A percentile compares a stretch with the other conserved stretches of the same genome.
Evolutionary conservation across 2,888 invertebrate species (phyloP).

Genomic region (Cryptophagus acutangulus): DNA sequence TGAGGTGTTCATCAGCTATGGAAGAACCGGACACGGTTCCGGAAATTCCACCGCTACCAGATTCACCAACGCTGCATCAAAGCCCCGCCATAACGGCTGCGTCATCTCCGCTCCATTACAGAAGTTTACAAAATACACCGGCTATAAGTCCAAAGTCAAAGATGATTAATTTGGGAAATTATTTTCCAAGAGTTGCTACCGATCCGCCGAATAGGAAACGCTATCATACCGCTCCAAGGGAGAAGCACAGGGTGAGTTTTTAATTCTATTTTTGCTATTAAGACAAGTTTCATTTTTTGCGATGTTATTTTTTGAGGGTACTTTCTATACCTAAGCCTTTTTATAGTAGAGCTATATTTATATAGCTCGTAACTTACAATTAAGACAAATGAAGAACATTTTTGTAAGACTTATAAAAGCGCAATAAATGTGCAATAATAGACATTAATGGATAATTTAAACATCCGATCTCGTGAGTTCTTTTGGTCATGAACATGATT

Average conservation of each 20-base stretch:
- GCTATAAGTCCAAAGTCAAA: slow-evolving; percentile 44
- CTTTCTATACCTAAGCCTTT: no score
- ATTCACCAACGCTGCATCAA: slow-evolving; percentile 39
- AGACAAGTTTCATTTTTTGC: slow-evolving; percentile 10
- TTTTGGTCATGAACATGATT: no score
- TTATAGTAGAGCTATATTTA: no score
- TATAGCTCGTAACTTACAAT: no score
- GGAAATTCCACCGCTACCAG: slow-evolving; percentile 44
- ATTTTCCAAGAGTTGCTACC: slow-evolving; percentile 43
- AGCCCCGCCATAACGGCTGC: slow-evolving; percentile 29
- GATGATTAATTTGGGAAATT: slow-evolving; percentile 45
- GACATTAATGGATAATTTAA: no score
- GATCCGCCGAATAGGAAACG: slow-evolving; percentile 52
- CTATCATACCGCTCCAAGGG: slow-evolving; percentile 57
- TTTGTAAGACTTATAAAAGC: no score
- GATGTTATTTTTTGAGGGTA: slow-evolving; percentile 15
- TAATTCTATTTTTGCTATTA: no score
- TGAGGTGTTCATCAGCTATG: slow-evolving; percentile 32
- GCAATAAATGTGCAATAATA: no score
- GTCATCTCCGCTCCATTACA: slow-evolving; percentile 41
- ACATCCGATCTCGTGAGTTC: no score
- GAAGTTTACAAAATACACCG: slow-evolving; percentile 46
- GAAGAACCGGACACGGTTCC: slow-evolving; percentile 37
- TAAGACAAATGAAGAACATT: no score
- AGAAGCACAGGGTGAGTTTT: slow-evolving; percentile 53